A percentile compares a stretch with the other conserved stretches of the same genome.
Evolutionary conservation across 2,113 vertebrate species (phyloP).

Genomic region (Reinhardtius hippoglossoides): DNA sequence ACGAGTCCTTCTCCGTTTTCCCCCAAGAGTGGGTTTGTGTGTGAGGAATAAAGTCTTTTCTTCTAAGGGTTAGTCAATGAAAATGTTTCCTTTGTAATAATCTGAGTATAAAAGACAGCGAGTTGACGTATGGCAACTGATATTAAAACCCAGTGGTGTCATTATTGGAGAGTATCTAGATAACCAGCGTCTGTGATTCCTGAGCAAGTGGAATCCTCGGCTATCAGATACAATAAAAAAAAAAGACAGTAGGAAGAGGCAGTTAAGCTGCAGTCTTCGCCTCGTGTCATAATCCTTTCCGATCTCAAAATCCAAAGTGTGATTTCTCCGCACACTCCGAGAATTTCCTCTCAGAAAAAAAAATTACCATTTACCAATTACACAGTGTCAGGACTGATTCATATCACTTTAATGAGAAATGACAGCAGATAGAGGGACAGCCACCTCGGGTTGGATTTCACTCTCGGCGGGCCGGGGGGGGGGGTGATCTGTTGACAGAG

Average conservation of each 20-base stretch:
- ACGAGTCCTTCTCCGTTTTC: neutral
- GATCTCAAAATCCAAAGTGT: slow-evolving; percentile 64
- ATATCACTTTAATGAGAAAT: slow-evolving; percentile 81
- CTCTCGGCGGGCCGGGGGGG: slow-evolving; percentile 63
- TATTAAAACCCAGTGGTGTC: slow-evolving; percentile 64
- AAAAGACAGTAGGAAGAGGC: slow-evolving; percentile 62
- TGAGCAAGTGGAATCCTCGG: slow-evolving; percentile 46
- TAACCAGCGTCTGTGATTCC: slow-evolving; percentile 62
- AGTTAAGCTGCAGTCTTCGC: slow-evolving; percentile 64
- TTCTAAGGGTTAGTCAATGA: slow-evolving; percentile 38
- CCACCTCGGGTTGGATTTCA: slow-evolving; percentile 65
- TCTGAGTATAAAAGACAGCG: slow-evolving; percentile 51
- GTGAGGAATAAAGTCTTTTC: neutral
- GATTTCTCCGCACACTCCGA: slow-evolving; percentile 60
- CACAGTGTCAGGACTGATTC: slow-evolving; percentile 78
- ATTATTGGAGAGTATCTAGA: slow-evolving; percentile 63
- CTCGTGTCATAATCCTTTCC: slow-evolving; percentile 75
- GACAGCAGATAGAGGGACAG: slow-evolving; percentile 74
- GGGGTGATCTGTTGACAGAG: slow-evolving; percentile 73
- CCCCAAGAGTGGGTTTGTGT: neutral
- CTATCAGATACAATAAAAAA: slow-evolving; percentile 66
- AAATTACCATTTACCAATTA: slow-evolving; percentile 82
- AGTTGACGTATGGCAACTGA: slow-evolving; percentile 47
- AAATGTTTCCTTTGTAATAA: slow-evolving; percentile 57
- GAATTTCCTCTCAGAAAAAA: slow-evolving; percentile 76